These are phyloP conservation scores for Drosophila obscura DNA, from an alignment of 1,140 invertebrate species.

Conservation along the genomic window DNA sequence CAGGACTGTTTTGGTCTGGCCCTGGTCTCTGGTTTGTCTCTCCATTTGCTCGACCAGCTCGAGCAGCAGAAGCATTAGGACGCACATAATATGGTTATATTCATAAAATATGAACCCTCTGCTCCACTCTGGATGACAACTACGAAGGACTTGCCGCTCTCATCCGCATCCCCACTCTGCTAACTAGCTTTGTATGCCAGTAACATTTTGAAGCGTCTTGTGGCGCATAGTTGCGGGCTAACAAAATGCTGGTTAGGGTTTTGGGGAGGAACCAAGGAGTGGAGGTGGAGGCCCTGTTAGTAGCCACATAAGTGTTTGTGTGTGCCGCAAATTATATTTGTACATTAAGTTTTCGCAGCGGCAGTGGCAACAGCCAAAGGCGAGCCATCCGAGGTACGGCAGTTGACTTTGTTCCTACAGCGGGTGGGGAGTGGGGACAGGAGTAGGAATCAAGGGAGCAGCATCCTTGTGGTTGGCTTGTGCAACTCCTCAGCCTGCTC, in stretches of 20 bases:
- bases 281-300: conserved; percentile 21
- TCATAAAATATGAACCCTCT: conserved; percentile 76
- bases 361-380: conserved; percentile 49
- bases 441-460: not conserved
- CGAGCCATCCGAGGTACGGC: conserved; percentile 52
- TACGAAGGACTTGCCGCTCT: conserved; percentile 26
- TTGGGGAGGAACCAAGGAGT: not conserved
- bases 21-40: conserved; percentile 14
- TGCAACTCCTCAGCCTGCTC: conserved; percentile 22
- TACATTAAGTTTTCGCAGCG: conserved; percentile 76
- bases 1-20: conserved; percentile 2
- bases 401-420: conserved; percentile 68
- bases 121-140: conserved; percentile 64
- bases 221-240: conserved; percentile 54
- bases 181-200: conserved; percentile 71
- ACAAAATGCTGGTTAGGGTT: conserved; percentile 58
- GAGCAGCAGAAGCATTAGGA: conserved; percentile 46
- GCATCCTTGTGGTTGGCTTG: conserved; percentile 31
- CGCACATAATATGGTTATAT: conserved; percentile 79
- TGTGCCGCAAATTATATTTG: conserved; percentile 81
- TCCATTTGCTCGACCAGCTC: conserved; percentile 30
- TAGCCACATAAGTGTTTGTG: conserved; percentile 81
- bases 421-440: not conserved
- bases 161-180: conserved; percentile 2
- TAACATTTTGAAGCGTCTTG: conserved; percentile 61